Conservation (phyloP, 2,113 vertebrate genomes). For the Megaceryle maxima region DNA sequence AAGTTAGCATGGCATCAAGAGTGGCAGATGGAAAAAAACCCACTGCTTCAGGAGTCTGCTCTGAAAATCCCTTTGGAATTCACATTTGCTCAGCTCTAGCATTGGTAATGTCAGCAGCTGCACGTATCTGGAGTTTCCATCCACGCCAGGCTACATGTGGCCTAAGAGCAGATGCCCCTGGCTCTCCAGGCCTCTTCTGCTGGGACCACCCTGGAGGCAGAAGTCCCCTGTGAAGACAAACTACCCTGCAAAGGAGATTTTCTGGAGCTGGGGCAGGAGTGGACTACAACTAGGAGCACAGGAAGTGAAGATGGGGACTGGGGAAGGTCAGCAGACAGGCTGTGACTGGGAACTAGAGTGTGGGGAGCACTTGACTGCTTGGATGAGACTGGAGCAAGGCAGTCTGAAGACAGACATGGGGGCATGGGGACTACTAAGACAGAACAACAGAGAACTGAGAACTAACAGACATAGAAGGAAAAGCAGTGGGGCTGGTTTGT, state of each 20-base stretch:
- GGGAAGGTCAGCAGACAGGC: not conserved
- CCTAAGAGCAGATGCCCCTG: not conserved
- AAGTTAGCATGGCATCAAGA: not conserved
- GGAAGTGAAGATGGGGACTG: not conserved
- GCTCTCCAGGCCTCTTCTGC: not conserved
- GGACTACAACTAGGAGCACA: not conserved
- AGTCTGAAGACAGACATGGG: not conserved
- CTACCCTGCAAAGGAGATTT: not conserved
- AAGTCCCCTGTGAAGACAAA: not conserved
- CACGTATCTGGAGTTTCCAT: not conserved
- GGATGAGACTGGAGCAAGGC: not conserved
- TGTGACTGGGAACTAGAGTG: not conserved
- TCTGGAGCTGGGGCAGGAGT: not conserved
- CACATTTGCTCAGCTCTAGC: not conserved
- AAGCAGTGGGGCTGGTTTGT: not conserved
- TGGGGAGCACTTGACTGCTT: not conserved
- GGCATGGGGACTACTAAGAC: not conserved
- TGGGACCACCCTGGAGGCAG: not conserved
- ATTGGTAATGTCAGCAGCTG: not conserved
- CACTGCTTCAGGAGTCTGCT: not conserved
- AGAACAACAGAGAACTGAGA: not conserved
- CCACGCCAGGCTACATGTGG: not conserved
- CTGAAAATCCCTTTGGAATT: not conserved
- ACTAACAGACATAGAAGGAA: not conserved
- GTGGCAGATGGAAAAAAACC: not conserved